These are phyloP conservation scores for Suillia variegata DNA, from an alignment of 2,888 invertebrate species.

Conservation along the genomic window DNA sequence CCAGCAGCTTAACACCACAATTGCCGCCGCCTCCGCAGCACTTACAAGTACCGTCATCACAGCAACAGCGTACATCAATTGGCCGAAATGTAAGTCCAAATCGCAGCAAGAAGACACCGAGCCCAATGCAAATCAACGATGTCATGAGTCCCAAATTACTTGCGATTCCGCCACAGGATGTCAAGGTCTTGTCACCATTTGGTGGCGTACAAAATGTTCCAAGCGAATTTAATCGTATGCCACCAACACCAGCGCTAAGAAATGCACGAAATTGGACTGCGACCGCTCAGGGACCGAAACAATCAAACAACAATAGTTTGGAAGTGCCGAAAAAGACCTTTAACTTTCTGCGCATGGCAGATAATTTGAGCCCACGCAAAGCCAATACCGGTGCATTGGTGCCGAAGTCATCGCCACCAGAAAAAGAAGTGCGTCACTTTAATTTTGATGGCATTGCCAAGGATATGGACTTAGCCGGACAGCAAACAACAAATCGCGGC, in stretches of 20 bases:
- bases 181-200: constrained; percentile 48
- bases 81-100: constrained; percentile 48
- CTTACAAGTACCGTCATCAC: constrained; percentile 32
- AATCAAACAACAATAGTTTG: constrained; percentile 4
- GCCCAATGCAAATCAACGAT: constrained; percentile 39
- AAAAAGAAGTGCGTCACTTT: constrained; percentile 55
- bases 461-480: constrained; percentile 22
- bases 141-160: constrained; percentile 10
- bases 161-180: constrained; percentile 27
- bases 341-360: constrained; percentile 60
- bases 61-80: constrained; percentile 23
- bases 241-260: constrained; percentile 51
- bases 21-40: constrained; percentile 56
- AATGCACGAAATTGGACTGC: constrained; percentile 43
- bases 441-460: constrained; percentile 50
- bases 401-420: constrained; percentile 29
- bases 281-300: constrained; percentile 13
- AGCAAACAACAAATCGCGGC: constrained; percentile 17
- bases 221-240: constrained; percentile 52
- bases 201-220: constrained; percentile 55
- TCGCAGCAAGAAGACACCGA: constrained; percentile 46
- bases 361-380: constrained; percentile 55
- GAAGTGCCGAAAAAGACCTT: constrained; percentile 51
- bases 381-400: constrained; percentile 6
- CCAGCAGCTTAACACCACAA: constrained; percentile 63